phyloP scores from a whole-genome alignment of 37 sponge, comb jelly and placozoan species.

The Aplysina aerophoba region DNA sequence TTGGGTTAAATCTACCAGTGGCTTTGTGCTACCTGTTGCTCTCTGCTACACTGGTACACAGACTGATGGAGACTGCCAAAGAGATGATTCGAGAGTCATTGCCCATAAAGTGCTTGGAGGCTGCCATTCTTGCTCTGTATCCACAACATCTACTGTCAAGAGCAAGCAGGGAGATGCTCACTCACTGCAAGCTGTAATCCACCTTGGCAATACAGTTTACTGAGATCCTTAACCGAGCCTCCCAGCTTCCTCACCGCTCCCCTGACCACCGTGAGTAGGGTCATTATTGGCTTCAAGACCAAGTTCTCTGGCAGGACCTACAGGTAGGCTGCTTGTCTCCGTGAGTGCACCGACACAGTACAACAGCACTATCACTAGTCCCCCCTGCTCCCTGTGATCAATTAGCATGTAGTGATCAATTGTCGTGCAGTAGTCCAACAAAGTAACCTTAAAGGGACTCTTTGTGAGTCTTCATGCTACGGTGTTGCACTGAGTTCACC shows the following conservation, averaged over 20 bases:
- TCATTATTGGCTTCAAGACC: slow-evolving; percentile 88
- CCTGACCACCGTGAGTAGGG: slow-evolving; percentile 57
- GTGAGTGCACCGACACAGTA: not conserved
- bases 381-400: not conserved
- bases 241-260: slow-evolving; percentile 73
- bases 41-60: slow-evolving; percentile 35
- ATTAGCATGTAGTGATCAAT: no score
- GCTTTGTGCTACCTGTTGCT: no score
- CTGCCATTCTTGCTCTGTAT: slow-evolving; percentile 88
- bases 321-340: slow-evolving; percentile 60
- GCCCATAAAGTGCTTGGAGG: slow-evolving; percentile 98
- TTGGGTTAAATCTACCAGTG: no score
- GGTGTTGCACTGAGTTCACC: not conserved
- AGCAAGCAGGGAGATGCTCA: not conserved
- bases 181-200: no score
- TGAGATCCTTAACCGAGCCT: not conserved
- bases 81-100: slow-evolving; percentile 90
- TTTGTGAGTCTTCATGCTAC: no score
- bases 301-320: slow-evolving; percentile 55
- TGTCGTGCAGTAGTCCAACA: no score
- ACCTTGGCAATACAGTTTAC: not conserved
- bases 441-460: no score
- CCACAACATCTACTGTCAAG: not conserved
- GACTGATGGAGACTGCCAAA: slow-evolving; percentile 91
- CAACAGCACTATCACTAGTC: not conserved